Percentiles rank a stretch among this genome's conserved stretches.
Evolutionary conservation across 2,113 vertebrate species (phyloP).

Genomic region (Chiloscyllium plagiosum): DNA sequence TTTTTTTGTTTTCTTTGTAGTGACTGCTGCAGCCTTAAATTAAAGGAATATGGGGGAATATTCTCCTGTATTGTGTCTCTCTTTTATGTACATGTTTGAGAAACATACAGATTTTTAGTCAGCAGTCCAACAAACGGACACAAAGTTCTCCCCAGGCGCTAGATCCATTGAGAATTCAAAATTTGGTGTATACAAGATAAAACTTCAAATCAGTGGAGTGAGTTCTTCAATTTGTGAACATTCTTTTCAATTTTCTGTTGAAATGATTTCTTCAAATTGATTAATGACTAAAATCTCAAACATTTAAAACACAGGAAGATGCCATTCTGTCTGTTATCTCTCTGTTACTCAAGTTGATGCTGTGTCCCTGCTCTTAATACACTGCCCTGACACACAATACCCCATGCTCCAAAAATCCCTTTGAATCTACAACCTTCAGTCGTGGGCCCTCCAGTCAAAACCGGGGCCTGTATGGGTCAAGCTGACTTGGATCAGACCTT

Average conservation of each 20-base stretch:
- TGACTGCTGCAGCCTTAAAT: constrained; percentile 26
- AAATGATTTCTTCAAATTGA: not conserved
- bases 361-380: not conserved
- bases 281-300: not conserved
- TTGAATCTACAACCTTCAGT: not conserved
- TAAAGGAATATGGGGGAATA: constrained; percentile 13
- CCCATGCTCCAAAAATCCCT: not conserved
- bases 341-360: not conserved
- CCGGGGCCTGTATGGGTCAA: too few relatives aligned
- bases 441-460: not conserved
- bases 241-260: not conserved
- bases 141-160: not conserved
- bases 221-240: not conserved
- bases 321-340: not conserved
- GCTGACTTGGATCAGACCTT: not conserved
- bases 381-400: not conserved
- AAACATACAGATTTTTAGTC: not conserved
- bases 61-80: not conserved
- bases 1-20: constrained; percentile 30
- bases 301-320: not conserved
- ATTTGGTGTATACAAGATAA: not conserved
- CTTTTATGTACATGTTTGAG: not conserved
- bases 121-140: not conserved
- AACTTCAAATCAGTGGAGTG: not conserved
- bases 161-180: not conserved